Conservation (phyloP, 2,113 vertebrate genomes). For the Hydrochoerus hydrochaeris region DNA sequence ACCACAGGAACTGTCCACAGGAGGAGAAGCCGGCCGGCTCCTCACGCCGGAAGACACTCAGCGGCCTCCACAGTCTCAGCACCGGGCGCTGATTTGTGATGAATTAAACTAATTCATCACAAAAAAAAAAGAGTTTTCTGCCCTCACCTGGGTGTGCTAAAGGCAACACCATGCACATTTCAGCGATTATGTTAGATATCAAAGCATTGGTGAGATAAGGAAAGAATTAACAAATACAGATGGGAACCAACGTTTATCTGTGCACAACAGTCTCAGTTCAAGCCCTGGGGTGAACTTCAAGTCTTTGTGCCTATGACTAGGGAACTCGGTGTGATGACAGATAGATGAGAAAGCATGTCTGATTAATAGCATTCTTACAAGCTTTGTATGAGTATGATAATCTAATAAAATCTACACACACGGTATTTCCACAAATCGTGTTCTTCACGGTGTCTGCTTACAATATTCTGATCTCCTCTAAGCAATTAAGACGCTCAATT, state of each 20-base stretch:
- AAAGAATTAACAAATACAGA: not conserved
- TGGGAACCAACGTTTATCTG: not conserved
- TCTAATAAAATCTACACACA: not conserved
- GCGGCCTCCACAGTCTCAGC: not conserved
- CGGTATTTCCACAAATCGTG: conserved; percentile 18
- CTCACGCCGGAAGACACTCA: not conserved
- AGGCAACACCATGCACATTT: not conserved
- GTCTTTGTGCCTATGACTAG: not conserved
- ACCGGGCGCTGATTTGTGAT: not conserved
- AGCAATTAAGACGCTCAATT: not conserved
- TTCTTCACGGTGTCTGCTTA: not conserved
- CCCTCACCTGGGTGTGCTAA: not conserved
- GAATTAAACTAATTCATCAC: too few species aligned
- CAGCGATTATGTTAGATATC: not conserved
- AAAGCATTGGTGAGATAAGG: not conserved
- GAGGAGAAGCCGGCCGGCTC: not conserved
- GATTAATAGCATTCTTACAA: conserved; percentile 37
- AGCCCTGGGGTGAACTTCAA: not conserved
- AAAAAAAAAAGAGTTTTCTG: too few species aligned
- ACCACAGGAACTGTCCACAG: not conserved
- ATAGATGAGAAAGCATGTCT: not conserved
- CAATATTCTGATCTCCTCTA: not conserved
- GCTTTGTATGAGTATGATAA: conserved; percentile 54
- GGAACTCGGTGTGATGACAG: not conserved
- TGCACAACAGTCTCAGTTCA: not conserved